phyloP scores from a whole-genome alignment of 1,140 invertebrate species.

The Caenorhabditis latens region DNA sequence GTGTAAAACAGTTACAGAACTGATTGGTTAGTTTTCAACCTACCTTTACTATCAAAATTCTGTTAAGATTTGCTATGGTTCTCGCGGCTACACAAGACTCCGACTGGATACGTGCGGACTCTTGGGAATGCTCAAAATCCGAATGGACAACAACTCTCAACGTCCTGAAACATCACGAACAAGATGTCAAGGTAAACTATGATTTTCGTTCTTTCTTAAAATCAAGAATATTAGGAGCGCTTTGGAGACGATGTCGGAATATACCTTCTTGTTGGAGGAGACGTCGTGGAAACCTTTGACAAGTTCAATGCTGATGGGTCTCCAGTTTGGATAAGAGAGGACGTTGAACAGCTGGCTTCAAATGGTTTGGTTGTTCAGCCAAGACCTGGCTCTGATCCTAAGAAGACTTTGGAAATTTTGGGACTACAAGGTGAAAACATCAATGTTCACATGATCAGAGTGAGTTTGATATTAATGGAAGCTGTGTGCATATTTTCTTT shows the following conservation, averaged over 20 bases:
- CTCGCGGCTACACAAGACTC: neutral
- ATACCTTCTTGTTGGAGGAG: slow-evolving; percentile 71
- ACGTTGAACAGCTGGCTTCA: neutral
- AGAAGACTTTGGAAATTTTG: neutral
- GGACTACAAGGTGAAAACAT: neutral
- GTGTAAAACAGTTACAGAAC: no score
- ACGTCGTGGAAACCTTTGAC: slow-evolving; percentile 72
- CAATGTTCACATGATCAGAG: slow-evolving; percentile 10
- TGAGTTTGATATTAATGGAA: neutral
- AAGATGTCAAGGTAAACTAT: neutral
- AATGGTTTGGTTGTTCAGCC: neutral
- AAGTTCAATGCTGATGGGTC: slow-evolving; percentile 64
- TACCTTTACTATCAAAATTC: neutral
- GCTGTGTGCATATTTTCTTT: no score
- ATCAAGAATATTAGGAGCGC: neutral
- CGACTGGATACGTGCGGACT: neutral
- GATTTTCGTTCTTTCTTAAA: neutral
- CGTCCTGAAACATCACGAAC: slow-evolving; percentile 4
- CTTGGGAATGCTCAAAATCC: neutral
- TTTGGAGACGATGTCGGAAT: slow-evolving; percentile 29
- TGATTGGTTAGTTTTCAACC: no score
- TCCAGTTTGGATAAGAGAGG: neutral
- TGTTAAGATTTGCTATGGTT: neutral
- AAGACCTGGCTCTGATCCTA: neutral
- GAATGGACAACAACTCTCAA: neutral